These are phyloP conservation scores for Murina feae DNA, from an alignment of 2,113 vertebrate genomes.

Conservation along the genomic window DNA sequence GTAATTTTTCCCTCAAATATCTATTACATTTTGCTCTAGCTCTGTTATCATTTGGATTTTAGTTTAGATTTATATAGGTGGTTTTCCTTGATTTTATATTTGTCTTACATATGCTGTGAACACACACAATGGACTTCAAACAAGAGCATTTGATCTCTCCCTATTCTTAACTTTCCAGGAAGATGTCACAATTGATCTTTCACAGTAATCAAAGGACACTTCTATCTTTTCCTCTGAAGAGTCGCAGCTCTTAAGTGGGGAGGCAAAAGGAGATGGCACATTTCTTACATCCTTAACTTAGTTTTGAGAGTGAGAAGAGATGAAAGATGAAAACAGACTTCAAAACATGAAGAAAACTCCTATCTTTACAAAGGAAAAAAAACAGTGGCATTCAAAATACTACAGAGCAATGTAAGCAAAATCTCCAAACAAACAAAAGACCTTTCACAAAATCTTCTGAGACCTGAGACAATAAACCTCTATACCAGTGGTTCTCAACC, in stretches of 20 bases:
- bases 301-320: constrained; percentile 53
- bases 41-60: background rate
- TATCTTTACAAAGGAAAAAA: background rate
- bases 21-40: background rate
- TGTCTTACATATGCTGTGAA: constrained; percentile 15
- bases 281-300: constrained; percentile 38
- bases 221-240: constrained; percentile 47
- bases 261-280: background rate
- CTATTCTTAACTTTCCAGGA: constrained; percentile 39
- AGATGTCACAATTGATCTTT: constrained; percentile 57
- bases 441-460: background rate
- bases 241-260: constrained; percentile 30
- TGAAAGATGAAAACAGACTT: constrained; percentile 40
- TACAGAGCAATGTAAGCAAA: constrained; percentile 2
- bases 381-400: background rate
- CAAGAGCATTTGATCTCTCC: constrained; percentile 61
- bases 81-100: constrained; percentile 31
- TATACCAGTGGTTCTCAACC: too few relatives aligned
- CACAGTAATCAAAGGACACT: constrained; percentile 59
- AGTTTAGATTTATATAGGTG: background rate
- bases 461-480: constrained; percentile 10
- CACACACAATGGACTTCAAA: constrained; percentile 56
- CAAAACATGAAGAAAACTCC: background rate
- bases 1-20: background rate
- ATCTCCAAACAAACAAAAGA: constrained; percentile 37